phyloP scores from a whole-genome alignment of 2,888 invertebrate genomes.

The Diaphora mendica region DNA sequence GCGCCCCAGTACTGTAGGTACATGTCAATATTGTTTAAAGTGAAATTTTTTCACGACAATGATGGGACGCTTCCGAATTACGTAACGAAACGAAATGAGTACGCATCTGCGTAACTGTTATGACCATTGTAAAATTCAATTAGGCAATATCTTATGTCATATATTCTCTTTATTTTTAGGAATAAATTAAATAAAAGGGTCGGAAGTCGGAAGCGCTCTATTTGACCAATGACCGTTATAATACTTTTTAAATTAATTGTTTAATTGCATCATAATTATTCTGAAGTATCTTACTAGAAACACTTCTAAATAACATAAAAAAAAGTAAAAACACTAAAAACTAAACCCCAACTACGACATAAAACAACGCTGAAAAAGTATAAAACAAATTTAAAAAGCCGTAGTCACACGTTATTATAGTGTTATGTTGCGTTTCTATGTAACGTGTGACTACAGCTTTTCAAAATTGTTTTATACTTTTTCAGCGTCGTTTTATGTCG shows the following conservation, averaged over 20 bases:
- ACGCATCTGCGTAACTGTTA: not conserved
- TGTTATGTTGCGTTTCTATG: too few species aligned
- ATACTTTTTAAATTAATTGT: not conserved
- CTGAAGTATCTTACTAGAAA: not conserved
- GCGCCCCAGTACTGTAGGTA: slow-evolving; percentile 7
- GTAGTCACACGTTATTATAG: too few species aligned
- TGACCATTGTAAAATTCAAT: not conserved
- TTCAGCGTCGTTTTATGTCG: too few species aligned
- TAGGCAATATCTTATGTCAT: not conserved
- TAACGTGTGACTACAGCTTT: too few species aligned
- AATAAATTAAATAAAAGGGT: not conserved
- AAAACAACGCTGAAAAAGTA: too few species aligned
- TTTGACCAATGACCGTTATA: not conserved
- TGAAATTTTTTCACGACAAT: slow-evolving; percentile 22
- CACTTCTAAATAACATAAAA: not conserved
- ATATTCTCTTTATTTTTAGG: not conserved
- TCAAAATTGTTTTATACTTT: too few species aligned
- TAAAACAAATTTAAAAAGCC: too few species aligned
- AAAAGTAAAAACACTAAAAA: too few species aligned
- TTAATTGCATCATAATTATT: not conserved
- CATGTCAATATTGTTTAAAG: slow-evolving; percentile 19
- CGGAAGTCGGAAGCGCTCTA: not conserved
- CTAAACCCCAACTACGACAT: too few species aligned
- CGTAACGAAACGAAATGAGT: not conserved
- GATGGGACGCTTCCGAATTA: not conserved